Evolutionary conservation across 92 coral and sea anemone genomes (phyloP), one percentile per base, ranked within the genome.

Genomic region (Pocillopora meandrina): DNA sequence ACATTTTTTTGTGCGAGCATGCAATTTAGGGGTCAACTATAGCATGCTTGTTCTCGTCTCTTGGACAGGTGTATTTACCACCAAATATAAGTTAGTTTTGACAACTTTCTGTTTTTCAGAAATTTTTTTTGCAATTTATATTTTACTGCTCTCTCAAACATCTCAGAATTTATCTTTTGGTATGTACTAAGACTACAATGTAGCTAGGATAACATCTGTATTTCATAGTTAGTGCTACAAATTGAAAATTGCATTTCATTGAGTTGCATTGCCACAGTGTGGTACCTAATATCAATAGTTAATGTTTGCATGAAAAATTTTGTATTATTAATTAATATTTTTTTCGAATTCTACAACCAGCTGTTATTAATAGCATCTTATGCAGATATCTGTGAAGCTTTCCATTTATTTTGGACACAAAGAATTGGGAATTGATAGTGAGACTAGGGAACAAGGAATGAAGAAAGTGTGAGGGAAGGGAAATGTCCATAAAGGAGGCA

Each of bases 151-250:
- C 52, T 33, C 26, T 42, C 7, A 7, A 68, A 19, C 73, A 3
- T 68, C 19, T 68, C 35, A 2, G 35, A 68, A 68, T 68, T 42
- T 68, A 68, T 34, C 73, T 34, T 70, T 70, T 15, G 2, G 7
- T 65, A 65, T 65, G 12, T 59, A 57, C 31, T 1, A 17, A 60
- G n/a, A 64, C 31, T 15, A 17, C 33, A 20, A 64, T 34, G 60
- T 78, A 65, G 72, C 63, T 63, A 64, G 82, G 72, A 49, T 23
- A 23, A 65, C 35, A 35, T n/a, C 74, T 47, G 73, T 55, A 79
- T 65, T 79, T 12, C 83, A 79, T 79, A 79, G 73, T 65, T 77
- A 77, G 83, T 42, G 71, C 66, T 65, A 65, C 64, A 31, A 77
- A 77, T 62, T 62, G 23, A 15, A 31, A 31, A 62, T 47, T 12